phyloP scores from a whole-genome alignment of 1,140 invertebrate species.

The Microvelia longipes region DNA sequence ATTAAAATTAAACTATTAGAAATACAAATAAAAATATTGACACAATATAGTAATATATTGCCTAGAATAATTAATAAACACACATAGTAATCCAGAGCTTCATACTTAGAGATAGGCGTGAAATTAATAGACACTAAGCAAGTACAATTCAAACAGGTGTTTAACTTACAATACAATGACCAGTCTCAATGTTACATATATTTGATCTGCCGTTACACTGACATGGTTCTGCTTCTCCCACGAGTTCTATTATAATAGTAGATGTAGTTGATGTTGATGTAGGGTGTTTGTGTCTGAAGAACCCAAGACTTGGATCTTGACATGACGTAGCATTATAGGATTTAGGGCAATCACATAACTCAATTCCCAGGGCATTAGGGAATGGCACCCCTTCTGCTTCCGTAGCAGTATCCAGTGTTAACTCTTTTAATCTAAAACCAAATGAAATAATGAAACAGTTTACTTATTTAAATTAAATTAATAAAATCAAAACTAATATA shows the following conservation, averaged over 20 bases:
- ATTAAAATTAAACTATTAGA: too few relatives aligned
- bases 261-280: constrained; percentile 16
- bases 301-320: constrained; percentile 74
- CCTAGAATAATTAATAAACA: too few relatives aligned
- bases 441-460: neutral
- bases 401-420: constrained; percentile 69
- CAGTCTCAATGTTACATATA: constrained; percentile 67
- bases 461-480: neutral
- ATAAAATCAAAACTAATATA: too few relatives aligned
- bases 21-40: too few relatives aligned
- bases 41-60: too few relatives aligned
- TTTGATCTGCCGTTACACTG: constrained; percentile 65
- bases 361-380: constrained; percentile 58
- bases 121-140: too few relatives aligned
- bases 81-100: too few relatives aligned
- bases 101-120: too few relatives aligned
- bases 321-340: constrained; percentile 68
- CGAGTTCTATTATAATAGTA: constrained; percentile 54
- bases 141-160: too few relatives aligned
- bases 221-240: constrained; percentile 67
- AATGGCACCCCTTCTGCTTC: constrained; percentile 41
- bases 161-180: constrained; percentile 64
- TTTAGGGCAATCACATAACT: constrained; percentile 70
- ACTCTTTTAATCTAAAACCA: constrained; percentile 46
- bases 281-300: constrained; percentile 45